phyloP scores from a whole-genome alignment of 2,113 vertebrate species.

The Pangasianodon hypophthalmus region DNA sequence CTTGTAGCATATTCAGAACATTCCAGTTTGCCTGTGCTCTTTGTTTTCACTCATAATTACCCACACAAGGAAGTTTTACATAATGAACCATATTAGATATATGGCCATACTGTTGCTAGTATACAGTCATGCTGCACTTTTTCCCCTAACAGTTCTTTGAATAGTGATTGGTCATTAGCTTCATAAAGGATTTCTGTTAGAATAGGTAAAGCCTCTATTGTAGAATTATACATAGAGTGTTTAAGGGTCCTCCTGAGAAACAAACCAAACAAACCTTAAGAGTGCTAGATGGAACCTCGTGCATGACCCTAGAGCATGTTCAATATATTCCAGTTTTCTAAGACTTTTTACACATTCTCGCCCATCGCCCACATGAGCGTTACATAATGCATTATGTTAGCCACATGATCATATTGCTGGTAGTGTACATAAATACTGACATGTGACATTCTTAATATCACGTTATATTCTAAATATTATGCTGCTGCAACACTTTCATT shows the following conservation, averaged over 20 bases:
- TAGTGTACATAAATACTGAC: not conserved
- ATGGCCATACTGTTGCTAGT: not conserved
- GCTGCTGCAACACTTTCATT: not conserved
- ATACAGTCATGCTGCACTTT: not conserved
- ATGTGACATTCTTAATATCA: not conserved
- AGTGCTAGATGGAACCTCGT: not conserved
- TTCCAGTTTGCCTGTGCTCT: not conserved
- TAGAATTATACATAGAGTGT: not conserved
- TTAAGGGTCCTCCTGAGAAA: not conserved
- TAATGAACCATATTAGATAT: not conserved
- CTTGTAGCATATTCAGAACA: not conserved
- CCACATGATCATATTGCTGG: not conserved
- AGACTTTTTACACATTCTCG: not conserved
- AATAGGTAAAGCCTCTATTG: not conserved
- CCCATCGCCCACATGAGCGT: not conserved
- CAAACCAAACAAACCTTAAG: not conserved
- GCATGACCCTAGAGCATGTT: not conserved
- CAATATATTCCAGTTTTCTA: not conserved
- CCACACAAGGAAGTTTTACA: not conserved
- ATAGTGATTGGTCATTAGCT: not conserved
- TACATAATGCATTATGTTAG: not conserved
- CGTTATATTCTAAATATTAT: not conserved
- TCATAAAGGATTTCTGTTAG: conserved; percentile 1
- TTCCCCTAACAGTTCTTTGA: not conserved
- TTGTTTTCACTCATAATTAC: not conserved